Evolutionary conservation across 2,888 invertebrate species (phyloP).

Genomic region (Ichneumon xanthorius): DNA sequence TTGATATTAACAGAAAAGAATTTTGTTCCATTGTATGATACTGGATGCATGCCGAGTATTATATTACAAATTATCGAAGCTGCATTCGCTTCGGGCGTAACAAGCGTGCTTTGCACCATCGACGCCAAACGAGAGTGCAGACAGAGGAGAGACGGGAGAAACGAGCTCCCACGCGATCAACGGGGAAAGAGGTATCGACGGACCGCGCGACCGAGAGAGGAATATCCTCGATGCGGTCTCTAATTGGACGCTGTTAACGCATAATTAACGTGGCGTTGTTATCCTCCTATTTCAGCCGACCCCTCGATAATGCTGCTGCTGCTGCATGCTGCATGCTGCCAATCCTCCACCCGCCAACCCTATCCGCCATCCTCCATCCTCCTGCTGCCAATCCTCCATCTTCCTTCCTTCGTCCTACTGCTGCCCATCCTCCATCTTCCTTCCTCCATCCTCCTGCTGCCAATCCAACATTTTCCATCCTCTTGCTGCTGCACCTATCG

Average conservation of each 20-base stretch:
- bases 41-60: constrained; percentile 24
- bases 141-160: constrained; percentile 35
- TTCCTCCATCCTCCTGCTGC: background rate
- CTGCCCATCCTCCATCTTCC: too few species aligned
- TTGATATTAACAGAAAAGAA: background rate
- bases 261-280: constrained; percentile 79
- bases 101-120: constrained; percentile 25
- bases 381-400: too few species aligned
- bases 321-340: constrained; percentile 35
- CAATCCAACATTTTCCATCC: too few species aligned
- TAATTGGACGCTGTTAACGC: constrained; percentile 80
- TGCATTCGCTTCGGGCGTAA: constrained; percentile 26
- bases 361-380: background rate
- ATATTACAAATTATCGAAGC: constrained; percentile 47
- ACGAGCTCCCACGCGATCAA: constrained; percentile 5
- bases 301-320: constrained; percentile 43
- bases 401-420: background rate
- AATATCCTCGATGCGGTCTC: constrained; percentile 74
- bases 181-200: constrained; percentile 1
- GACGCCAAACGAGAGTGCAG: constrained; percentile 49
- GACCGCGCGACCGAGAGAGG: constrained; percentile 36
- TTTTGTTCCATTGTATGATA: background rate
- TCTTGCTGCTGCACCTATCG: too few species aligned
- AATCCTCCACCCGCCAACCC: background rate
- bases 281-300: constrained; percentile 73